phyloP scores from a whole-genome alignment of 2,797 vertebrate genomes.

The Sebastes kiyomatsui region DNA sequence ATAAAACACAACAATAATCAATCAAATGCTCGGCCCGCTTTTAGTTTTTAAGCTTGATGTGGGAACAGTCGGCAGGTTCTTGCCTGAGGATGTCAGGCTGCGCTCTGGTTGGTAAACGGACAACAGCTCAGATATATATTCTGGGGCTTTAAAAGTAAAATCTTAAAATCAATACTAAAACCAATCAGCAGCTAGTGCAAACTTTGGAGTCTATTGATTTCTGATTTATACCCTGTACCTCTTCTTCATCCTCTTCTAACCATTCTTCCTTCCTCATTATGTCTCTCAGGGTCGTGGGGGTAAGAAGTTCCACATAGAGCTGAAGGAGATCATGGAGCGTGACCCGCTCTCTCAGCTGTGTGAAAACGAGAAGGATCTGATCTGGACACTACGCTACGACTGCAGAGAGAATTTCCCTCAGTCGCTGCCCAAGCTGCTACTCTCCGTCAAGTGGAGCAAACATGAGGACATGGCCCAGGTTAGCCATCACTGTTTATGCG shows the following conservation, averaged over 20 bases:
- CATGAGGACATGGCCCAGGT: constrained; percentile 99
- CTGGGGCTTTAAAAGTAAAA: too few species aligned
- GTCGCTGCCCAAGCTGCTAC: constrained; percentile 94
- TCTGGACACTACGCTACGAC: constrained; percentile 96
- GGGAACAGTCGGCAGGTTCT: too few species aligned
- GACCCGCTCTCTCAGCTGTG: constrained; percentile 96
- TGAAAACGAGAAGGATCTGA: constrained; percentile 98
- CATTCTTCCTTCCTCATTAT: background rate
- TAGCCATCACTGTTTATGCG: background rate
- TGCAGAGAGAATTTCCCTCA: constrained; percentile 95
- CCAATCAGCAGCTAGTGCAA: too few species aligned
- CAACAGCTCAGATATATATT: too few species aligned
- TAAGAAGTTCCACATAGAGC: constrained; percentile 95
- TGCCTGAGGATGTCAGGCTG: too few species aligned
- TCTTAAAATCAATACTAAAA: too few species aligned
- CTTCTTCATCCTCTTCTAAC: background rate
- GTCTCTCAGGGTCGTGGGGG: constrained; percentile 90
- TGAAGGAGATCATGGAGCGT: constrained; percentile 99
- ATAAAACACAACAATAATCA: too few species aligned
- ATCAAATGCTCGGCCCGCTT: too few species aligned
- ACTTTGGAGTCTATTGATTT: too few species aligned
- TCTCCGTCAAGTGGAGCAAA: constrained; percentile 99
- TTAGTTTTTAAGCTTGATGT: too few species aligned
- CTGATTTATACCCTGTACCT: background rate
- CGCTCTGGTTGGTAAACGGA: too few species aligned